Evolutionary conservation across 1,140 invertebrate genomes (phyloP), one percentile per base, ranked within the genome.

Genomic region (Zeugodacus cucurbitae): DNA sequence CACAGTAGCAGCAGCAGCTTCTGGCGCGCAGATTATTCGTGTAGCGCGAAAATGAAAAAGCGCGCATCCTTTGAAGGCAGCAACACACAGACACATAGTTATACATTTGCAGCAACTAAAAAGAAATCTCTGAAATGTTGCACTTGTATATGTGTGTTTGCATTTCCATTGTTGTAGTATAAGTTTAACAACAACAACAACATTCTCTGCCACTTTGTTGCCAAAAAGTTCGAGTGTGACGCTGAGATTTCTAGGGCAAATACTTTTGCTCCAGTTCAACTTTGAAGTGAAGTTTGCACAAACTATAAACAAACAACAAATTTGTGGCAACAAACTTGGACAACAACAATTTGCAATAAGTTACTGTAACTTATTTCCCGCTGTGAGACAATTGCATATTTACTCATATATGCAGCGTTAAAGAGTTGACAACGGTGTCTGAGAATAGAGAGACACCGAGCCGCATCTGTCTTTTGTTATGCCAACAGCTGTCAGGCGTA

Each of bases 181-280:
- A 8, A 37, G 20, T n/a, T 6, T 34, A 74, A 41, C 34, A 74
- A 74, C 67, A 37, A 22, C 34, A 67, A 32, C 7, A 34, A 4
- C 22, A 32, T 10, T 62, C 22, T 62, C 58, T 62, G 58, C 22
- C 58, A 1, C n/a, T 8, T 5, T 62, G 67, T 32, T 34, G 34
- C 34, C n/a, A n/a, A 41, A 74, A 74, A 74, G 67, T 74, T 74
- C 10, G 29, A 17, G 64, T n/a, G 34, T 41, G 6, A 11, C 32
- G 22, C 34, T 37, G 17, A 37, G 67, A 74, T 74, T 74, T 74
- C 67, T 74, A 74, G 67, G 67, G 67, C 67, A 74, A 74, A 74
- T 41, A 74, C 67, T 74, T 74, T 74, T 74, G 67, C 67, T 74
- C 67, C 67, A 74, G 67, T 74, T 74, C 67, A 41, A 74, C 67